Percentiles rank a stretch among this genome's conserved stretches.
Conservation (phyloP, 2,113 vertebrate genomes). For the Cyrtonyx montezumae region DNA sequence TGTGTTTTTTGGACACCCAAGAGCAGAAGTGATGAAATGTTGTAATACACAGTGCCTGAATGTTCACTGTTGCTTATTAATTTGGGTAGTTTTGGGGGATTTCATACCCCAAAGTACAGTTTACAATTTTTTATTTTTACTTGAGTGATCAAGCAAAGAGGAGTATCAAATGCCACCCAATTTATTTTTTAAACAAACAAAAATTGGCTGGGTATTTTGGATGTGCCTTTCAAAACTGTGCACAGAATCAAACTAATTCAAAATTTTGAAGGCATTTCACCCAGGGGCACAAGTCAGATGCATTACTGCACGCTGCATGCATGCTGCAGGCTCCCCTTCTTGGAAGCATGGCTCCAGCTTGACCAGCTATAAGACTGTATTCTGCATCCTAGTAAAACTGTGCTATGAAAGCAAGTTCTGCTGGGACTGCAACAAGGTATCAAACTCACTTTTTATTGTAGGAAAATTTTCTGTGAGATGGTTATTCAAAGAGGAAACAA, state of each 20-base stretch:
- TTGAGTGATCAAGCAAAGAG: background rate
- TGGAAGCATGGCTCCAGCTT: slow-evolving; percentile 56
- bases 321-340: slow-evolving; percentile 37
- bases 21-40: background rate
- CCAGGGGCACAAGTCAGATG: slow-evolving; percentile 36
- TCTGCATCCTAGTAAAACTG: slow-evolving; percentile 38
- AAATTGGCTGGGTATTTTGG: background rate
- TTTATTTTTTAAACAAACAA: background rate
- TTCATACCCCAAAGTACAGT: background rate
- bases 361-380: slow-evolving; percentile 10
- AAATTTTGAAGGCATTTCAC: slow-evolving; percentile 46
- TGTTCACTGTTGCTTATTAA: background rate
- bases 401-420: slow-evolving; percentile 47
- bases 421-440: slow-evolving; percentile 9
- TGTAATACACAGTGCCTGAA: background rate
- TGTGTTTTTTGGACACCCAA: background rate
- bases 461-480: background rate
- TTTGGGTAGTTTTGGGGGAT: background rate
- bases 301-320: slow-evolving; percentile 55
- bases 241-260: background rate
- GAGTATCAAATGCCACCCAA: slow-evolving; percentile 14
- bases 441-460: background rate
- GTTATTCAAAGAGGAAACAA: background rate
- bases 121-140: background rate
- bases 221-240: background rate